Base-by-base conservation (phyloP, 1,140 invertebrate species). In the Heliconius eleuchia region DNA sequence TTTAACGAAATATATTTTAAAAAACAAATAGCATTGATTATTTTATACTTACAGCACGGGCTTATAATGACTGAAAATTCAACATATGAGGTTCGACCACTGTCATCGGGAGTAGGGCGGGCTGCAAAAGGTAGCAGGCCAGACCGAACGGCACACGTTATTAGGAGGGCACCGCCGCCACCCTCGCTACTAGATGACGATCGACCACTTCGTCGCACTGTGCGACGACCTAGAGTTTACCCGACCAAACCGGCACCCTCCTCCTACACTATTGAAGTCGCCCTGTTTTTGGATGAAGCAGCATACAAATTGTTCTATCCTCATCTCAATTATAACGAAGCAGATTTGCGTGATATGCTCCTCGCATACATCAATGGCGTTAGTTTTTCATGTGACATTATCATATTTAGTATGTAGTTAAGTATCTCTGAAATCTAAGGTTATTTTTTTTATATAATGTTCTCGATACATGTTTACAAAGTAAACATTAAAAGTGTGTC, bases 301-400 rank as follows among this genome's bases (percentile, higher is more conserved):
- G 97, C 95, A 0, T 97, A 97, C 82, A 96, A 95, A 85, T 95
- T 96, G 2, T 97, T 97, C 86, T 90, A 96, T n/a, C 96, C 97
- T 2, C 96, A 95, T 84, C 95, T 97, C 42, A 94, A 96, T 72
- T 95, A 95, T 76, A 95, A 97, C 85, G 96, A 97, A 57, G 91
- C 90, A 30, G 95, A 96, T 83, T 88, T 97, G 7, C 94, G 96
- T 34, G 96, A 97, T 87, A 96, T 97, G 96, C 87, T 97, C 1
- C 88, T 97, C 9, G 97, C 97, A 19, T 97, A 97, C 83, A 95
- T 97, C 66, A 97, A 97, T 91, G 96, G 96, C 74, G 96, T 96
- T 92, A 95, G 94, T 90, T 74, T 73, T 79, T 75, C 71, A 52
- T 23, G 18, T 52, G 23, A 55, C 16, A 18, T 74, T 74, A 66